Conservation (phyloP, 1,140 invertebrate genomes). For the Carposina sasakii region DNA sequence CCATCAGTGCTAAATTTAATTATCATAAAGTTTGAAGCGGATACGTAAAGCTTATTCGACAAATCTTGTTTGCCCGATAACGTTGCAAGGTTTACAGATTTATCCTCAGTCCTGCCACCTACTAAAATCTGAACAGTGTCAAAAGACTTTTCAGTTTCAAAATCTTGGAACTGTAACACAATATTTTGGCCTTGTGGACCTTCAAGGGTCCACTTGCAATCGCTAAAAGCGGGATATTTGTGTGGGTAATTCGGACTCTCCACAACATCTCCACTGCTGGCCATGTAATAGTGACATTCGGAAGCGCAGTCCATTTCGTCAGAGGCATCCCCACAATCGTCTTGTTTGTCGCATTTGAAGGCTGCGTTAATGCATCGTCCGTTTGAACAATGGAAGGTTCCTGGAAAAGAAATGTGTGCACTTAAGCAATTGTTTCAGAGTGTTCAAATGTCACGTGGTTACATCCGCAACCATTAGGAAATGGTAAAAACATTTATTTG, state of each 20-base stretch:
- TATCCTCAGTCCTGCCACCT: conserved; percentile 95
- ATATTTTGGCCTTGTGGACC: conserved; percentile 96
- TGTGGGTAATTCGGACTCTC: conserved; percentile 96
- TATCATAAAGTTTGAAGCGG: conserved; percentile 98
- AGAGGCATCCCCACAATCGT: conserved; percentile 93
- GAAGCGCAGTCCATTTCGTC: conserved; percentile 93
- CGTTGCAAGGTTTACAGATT: conserved; percentile 91
- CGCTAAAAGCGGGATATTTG: conserved; percentile 89
- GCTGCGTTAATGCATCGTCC: conserved; percentile 91
- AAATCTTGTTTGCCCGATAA: conserved; percentile 91
- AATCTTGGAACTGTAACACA: conserved; percentile 94
- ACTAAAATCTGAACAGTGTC: conserved; percentile 97
- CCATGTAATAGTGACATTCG: conserved; percentile 93
- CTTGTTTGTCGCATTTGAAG: conserved; percentile 93
- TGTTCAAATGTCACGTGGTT: too few species aligned
- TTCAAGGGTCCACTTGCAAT: conserved; percentile 98
- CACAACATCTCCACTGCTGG: conserved; percentile 94
- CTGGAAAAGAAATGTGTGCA: conserved; percentile 62
- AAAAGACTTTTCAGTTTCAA: conserved; percentile 96
- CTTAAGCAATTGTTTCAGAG: conserved; percentile 23
- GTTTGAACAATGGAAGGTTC: conserved; percentile 93
- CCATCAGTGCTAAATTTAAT: conserved; percentile 96
- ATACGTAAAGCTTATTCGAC: conserved; percentile 88
- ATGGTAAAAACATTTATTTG: too few species aligned
- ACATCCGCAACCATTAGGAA: too few species aligned